These are phyloP conservation scores for Panurus biarmicus DNA, from an alignment of 2,113 vertebrate genomes.

Conservation along the genomic window DNA sequence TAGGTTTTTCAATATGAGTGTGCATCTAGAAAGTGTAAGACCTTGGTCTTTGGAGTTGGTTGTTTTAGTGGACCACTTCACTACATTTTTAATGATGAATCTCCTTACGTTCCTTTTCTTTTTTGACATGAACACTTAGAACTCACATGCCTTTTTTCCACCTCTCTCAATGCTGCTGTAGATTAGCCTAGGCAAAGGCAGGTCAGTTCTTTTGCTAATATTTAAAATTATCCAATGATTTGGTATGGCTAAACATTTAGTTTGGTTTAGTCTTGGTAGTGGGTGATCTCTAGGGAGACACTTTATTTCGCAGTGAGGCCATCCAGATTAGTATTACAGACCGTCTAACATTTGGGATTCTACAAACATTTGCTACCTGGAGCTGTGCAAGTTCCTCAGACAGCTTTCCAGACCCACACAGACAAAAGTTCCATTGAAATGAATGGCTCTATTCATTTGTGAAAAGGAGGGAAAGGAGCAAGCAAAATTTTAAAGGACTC, in stretches of 20 bases:
- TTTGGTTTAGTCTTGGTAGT: not conserved
- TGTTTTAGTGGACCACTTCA: not conserved
- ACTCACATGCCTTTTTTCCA: not conserved
- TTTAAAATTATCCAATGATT: not conserved
- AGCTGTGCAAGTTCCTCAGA: constrained; percentile 25
- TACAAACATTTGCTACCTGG: constrained; percentile 63
- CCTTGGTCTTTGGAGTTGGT: rapidly evolving
- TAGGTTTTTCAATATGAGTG: not conserved
- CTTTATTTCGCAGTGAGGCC: not conserved
- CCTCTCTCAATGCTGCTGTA: not conserved
- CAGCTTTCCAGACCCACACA: constrained; percentile 52
- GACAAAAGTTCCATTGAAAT: constrained; percentile 60
- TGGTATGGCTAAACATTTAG: not conserved
- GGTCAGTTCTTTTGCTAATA: not conserved
- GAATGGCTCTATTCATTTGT: constrained; percentile 69
- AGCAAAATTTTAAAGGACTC: constrained; percentile 44
- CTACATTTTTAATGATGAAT: not conserved
- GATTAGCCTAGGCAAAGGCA: not conserved
- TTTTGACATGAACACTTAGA: not conserved
- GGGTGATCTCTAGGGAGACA: not conserved
- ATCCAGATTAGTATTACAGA: not conserved
- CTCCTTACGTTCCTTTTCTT: not conserved
- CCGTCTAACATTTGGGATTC: constrained; percentile 8
- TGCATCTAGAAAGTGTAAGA: not conserved
- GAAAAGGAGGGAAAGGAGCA: not conserved